These are phyloP conservation scores for Paradoxurus hermaphroditus DNA, from an alignment of 2,113 vertebrate species.

Conservation along the genomic window DNA sequence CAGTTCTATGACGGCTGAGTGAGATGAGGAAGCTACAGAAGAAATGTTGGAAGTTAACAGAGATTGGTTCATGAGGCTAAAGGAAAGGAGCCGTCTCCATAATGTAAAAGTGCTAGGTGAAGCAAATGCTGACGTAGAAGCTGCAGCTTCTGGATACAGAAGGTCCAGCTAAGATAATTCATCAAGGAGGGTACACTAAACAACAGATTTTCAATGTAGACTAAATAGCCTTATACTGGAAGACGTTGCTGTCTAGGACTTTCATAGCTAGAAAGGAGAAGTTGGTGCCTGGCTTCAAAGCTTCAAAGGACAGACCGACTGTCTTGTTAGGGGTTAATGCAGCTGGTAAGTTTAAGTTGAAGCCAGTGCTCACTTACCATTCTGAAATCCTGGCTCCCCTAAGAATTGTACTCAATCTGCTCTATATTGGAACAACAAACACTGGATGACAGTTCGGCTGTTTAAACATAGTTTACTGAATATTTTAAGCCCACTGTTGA, in stretches of 20 bases:
- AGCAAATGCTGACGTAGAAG: neutral
- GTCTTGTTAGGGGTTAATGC: neutral
- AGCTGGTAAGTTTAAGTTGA: neutral
- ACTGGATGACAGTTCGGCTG: neutral
- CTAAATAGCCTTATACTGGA: neutral
- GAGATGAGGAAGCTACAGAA: neutral
- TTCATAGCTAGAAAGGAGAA: neutral
- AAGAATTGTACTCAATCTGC: neutral
- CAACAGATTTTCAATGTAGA: neutral
- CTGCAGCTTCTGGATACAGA: neutral
- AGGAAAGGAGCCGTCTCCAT: neutral
- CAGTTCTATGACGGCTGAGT: neutral
- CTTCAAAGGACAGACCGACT: neutral
- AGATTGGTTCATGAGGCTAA: neutral
- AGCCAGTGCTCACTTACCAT: neutral
- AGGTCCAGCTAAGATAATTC: neutral
- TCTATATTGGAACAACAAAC: neutral
- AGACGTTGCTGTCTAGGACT: neutral
- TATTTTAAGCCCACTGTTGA: neutral
- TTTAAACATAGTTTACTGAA: neutral
- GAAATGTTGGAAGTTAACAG: neutral
- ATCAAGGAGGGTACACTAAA: neutral
- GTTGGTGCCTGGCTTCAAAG: neutral
- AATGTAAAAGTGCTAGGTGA: neutral
- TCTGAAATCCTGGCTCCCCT: neutral